A percentile compares a stretch with the other conserved stretches of the same genome.
These are phyloP conservation scores for Phalacrocorax pelagicus DNA, from an alignment of 2,113 vertebrate species.

Conservation along the genomic window DNA sequence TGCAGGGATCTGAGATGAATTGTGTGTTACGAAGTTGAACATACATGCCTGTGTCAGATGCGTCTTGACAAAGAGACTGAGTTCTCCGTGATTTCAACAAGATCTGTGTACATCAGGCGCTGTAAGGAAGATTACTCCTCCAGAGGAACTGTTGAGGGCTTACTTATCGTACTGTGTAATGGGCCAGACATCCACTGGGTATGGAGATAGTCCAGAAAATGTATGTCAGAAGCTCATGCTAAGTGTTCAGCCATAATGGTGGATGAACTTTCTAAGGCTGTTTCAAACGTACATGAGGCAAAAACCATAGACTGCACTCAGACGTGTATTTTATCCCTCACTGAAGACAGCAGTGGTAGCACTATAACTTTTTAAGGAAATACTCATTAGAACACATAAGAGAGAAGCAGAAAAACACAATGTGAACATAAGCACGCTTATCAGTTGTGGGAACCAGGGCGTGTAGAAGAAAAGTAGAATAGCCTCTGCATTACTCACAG, in stretches of 20 bases:
- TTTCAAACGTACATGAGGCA: neutral
- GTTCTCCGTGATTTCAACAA: neutral
- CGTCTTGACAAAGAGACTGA: neutral
- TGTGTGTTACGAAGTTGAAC: neutral
- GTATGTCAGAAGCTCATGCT: neutral
- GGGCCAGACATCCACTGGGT: neutral
- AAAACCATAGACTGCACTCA: neutral
- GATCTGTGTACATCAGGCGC: neutral
- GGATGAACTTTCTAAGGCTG: neutral
- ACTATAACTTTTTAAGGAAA: neutral
- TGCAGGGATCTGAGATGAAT: neutral
- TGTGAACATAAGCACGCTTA: neutral
- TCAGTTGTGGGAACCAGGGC: neutral
- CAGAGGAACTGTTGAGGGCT: neutral
- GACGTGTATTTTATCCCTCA: neutral
- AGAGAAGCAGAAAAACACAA: neutral
- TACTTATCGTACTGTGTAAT: neutral
- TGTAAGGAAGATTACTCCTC: neutral
- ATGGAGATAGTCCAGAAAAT: neutral
- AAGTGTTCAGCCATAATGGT: neutral
- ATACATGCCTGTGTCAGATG: neutral
- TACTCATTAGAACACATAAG: neutral
- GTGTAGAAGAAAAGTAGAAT: neutral
- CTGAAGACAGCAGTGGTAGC: neutral
- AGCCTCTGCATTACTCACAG: conserved; percentile 30